A percentile compares a stretch with the other conserved stretches of the same genome.
These are phyloP conservation scores for Hyles vespertilio DNA, from an alignment of 1,140 invertebrate genomes.

Conservation along the genomic window DNA sequence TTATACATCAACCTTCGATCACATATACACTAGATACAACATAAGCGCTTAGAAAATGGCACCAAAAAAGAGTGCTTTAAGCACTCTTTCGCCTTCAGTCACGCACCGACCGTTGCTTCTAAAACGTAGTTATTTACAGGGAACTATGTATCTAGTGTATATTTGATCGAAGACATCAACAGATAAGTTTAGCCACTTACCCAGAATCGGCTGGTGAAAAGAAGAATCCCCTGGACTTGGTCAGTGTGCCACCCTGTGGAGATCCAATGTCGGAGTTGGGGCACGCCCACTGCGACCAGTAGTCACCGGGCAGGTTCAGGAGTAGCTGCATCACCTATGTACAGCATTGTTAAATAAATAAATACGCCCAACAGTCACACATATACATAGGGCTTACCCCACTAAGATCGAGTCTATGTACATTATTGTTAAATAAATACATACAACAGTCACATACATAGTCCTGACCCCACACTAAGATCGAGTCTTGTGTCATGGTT, in stretches of 20 bases:
- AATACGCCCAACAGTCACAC: no score
- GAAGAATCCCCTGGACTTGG: constrained; percentile 51
- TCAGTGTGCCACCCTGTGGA: constrained; percentile 5
- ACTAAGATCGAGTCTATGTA: neutral
- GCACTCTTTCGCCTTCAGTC: neutral
- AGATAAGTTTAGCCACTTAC: constrained; percentile 22
- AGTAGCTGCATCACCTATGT: constrained; percentile 58
- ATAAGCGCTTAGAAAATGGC: no score
- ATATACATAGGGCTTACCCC: no score
- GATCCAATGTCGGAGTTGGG: constrained; percentile 26
- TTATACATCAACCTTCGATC: neutral
- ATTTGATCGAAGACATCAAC: neutral
- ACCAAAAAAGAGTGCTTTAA: no score
- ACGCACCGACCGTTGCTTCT: neutral
- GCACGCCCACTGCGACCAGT: constrained; percentile 67
- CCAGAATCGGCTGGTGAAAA: constrained; percentile 59
- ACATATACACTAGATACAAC: neutral
- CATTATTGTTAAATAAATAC: no score
- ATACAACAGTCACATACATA: no score
- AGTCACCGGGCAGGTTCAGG: constrained; percentile 48
- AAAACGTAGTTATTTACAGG: neutral
- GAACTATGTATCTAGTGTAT: no score
- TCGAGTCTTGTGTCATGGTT: no score
- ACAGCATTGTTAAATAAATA: no score
- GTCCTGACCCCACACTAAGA: no score